Evolutionary conservation across 2,888 invertebrate genomes (phyloP).

Genomic region (Carpatolechia fugitivella): DNA sequence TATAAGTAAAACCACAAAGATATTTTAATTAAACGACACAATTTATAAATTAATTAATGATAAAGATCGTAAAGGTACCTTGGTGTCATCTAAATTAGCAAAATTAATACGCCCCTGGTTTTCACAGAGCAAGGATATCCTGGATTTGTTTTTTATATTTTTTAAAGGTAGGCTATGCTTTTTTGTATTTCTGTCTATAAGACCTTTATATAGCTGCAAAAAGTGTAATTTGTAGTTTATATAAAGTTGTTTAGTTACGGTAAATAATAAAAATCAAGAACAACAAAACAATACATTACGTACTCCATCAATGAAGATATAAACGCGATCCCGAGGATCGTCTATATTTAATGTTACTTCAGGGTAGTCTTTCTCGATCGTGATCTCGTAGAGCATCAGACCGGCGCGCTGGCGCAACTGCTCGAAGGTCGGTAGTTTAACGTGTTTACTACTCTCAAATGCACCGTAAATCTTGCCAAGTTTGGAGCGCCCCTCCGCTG

Average conservation of each 20-base stretch:
- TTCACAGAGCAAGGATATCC: slow-evolving; percentile 82
- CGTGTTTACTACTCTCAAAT: slow-evolving; percentile 31
- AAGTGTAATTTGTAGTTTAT: too few species aligned
- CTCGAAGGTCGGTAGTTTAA: slow-evolving; percentile 81
- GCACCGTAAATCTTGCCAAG: slow-evolving; percentile 52
- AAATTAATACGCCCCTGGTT: slow-evolving; percentile 91
- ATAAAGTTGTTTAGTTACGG: slow-evolving; percentile 46
- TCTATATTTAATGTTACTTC: slow-evolving; percentile 68
- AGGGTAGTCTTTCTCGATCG: slow-evolving; percentile 39
- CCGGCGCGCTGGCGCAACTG: slow-evolving; percentile 80
- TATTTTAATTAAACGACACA: too few species aligned
- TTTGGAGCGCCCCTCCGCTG: slow-evolving; percentile 46
- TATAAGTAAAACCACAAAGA: too few species aligned
- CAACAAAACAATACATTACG: too few species aligned
- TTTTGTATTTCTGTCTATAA: slow-evolving; percentile 62
- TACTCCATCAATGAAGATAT: slow-evolving; percentile 83
- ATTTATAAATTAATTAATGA: neutral
- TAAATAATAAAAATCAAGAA: slow-evolving; percentile 19
- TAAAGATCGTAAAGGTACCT: slow-evolving; percentile 40
- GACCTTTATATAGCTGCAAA: slow-evolving; percentile 41
- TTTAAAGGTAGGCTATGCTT: slow-evolving; percentile 59
- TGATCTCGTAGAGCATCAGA: slow-evolving; percentile 81
- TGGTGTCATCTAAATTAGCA: slow-evolving; percentile 74
- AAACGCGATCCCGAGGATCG: slow-evolving; percentile 83
- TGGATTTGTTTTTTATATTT: slow-evolving; percentile 44